Evolutionary conservation across 2,113 vertebrate species (phyloP), one percentile per base, ranked within the genome.

Genomic region (Burhinus bistriatus): DNA sequence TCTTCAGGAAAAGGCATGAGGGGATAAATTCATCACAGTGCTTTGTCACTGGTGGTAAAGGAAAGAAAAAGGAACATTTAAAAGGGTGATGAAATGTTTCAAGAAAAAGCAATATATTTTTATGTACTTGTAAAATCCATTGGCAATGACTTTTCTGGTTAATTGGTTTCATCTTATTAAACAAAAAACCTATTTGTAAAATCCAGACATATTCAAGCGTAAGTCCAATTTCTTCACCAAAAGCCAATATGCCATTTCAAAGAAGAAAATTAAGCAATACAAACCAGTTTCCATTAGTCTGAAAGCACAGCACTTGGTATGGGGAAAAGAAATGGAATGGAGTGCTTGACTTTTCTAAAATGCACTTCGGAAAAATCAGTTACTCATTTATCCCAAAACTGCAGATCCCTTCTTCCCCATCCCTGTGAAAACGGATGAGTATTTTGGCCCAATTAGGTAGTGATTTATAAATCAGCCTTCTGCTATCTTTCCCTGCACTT

Each of bases 91-190:
- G 80, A 96, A 94, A 95, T 68, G 30, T 36, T 92, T 89, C 65
- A 87, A 93, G 93, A 90, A 95, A 95, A 95, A 87, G 92, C 80
- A 94, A 95, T 96, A 94, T 97, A 96, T 95, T 97, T 97, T 97
- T 95, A 97, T 96, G 85, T 81, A 95, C 73, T 92, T 95, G 49
- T 91, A 97, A 97, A 96, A 97, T 83, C 76, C 77, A 89, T 44
- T 83, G 73, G 87, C 91, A 97, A 70, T 64, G 65, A 94, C 77
- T 93, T 97, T 92, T 94, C 96, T 78, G 61, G 93, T 93, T 97
- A 97, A 97, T 95, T 97, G 82, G 84, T 95, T 97, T 95, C 89
- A 96, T 91, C 93, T 92, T 94, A 97, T 95, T 97, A 97, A 95
- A 93, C 84, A 87, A 82, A 92, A 97, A 97, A 36, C 22, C 34